Evolutionary conservation across 2,113 vertebrate genomes (phyloP).

Genomic region (Pimephales promelas): DNA sequence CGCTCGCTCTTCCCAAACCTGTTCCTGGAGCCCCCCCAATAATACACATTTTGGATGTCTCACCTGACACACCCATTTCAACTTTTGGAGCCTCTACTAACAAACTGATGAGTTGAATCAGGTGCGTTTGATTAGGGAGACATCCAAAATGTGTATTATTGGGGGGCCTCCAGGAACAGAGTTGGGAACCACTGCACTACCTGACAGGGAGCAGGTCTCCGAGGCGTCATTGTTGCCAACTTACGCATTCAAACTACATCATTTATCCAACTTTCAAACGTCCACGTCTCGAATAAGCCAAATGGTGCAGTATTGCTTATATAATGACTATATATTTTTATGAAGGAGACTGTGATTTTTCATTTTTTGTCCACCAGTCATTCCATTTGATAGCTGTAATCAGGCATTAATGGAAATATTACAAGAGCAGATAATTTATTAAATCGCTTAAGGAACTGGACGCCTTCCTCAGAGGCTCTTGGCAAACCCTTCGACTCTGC

Average conservation of each 20-base stretch:
- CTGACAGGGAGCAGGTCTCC: conserved; percentile 24
- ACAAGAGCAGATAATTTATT: not conserved
- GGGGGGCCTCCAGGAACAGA: not conserved
- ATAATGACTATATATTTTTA: conserved; percentile 6
- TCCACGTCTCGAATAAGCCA: not conserved
- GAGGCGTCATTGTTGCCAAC: not conserved
- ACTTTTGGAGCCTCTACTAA: conserved; percentile 2
- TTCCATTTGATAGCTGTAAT: conserved; percentile 8
- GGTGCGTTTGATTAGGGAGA: conserved; percentile 3
- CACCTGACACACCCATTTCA: conserved; percentile 2
- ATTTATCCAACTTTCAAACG: not conserved
- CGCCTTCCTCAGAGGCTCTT: not conserved
- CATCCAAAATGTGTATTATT: not conserved
- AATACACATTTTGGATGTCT: not conserved
- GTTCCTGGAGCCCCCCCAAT: not conserved
- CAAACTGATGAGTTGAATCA: conserved; percentile 20
- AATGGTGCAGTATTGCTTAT: not conserved
- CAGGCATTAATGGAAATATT: conserved; percentile 27
- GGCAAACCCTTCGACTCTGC: not conserved
- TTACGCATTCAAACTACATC: conserved; percentile 12
- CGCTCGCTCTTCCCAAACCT: conserved; percentile 50
- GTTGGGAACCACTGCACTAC: conserved; percentile 22
- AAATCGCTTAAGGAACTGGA: not conserved
- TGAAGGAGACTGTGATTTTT: not conserved
- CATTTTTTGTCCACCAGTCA: conserved; percentile 15